Evolutionary conservation across 2,113 vertebrate genomes (phyloP), one percentile per base, ranked within the genome.

Genomic region (Lasiurus borealis): DNA sequence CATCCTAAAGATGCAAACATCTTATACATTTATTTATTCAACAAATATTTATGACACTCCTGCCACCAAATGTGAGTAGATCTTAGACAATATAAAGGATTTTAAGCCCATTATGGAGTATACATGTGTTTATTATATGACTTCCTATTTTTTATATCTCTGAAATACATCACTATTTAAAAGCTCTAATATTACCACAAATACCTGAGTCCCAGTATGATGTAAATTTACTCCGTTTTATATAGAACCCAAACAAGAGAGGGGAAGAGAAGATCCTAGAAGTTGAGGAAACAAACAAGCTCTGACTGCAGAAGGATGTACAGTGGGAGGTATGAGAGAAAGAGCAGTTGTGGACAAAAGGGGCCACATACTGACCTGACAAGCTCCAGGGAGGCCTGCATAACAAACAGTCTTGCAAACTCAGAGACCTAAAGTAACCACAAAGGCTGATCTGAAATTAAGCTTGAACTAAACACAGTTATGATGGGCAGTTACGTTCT

Each of bases 91-190:
- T 50, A 40, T 31, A 54, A 72, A 93, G 31, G 40, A 44, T 66
- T 40, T 40, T 91, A 81, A 85, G 29, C 13, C 57, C 73, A 3
- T 94, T 77, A 57, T 31, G 14, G 14, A 73, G 34, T 59, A 83
- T 29, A 75, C 16, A 8, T 69, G 8, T 73, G 12, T 71, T 89
- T 59, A 52, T 59, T 34, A 50, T 23, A 25, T 44, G 14, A 71
- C 15, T 54, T 69, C 82, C 34, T 82, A 29, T 15, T 57, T 85
- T 75, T 90, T 75, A 12, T 77, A 36, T 73, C 19, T 46, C 52
- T 68, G 88, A 95, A 83, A 84, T 88, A 36, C 25, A 16, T 46
- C 62, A 34, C 50, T 52, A 36, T 81, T 91, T 93, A 84, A 90
- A 86, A 84, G 10, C 48, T 78, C 16, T 59, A 46, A 88, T 57